Conservation (phyloP, 2,888 invertebrate genomes). For the Automeris io region DNA sequence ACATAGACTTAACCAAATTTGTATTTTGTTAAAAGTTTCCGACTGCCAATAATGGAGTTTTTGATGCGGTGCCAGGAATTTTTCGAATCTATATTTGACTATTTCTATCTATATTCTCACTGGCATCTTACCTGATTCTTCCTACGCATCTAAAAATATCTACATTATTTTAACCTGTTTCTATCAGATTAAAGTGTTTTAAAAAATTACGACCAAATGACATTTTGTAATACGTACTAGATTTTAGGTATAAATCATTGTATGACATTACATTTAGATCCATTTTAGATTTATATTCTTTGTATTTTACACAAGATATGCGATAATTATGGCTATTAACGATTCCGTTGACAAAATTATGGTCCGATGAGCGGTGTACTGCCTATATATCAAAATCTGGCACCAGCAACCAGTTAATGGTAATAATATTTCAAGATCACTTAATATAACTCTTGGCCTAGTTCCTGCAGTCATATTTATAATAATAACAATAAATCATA, state of each 20-base stretch:
- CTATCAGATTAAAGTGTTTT: too few relatives aligned
- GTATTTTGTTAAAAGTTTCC: too few relatives aligned
- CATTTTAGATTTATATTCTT: too few relatives aligned
- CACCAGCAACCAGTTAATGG: conserved; percentile 45
- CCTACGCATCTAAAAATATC: conserved; percentile 55
- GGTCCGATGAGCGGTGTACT: conserved; percentile 16
- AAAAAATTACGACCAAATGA: too few relatives aligned
- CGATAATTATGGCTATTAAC: too few relatives aligned
- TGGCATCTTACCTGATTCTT: conserved; percentile 21
- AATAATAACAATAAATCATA: conserved; percentile 63
- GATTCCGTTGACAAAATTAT: too few relatives aligned
- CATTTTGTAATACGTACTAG: too few relatives aligned
- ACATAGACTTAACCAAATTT: too few relatives aligned
- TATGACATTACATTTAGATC: too few relatives aligned
- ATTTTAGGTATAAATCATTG: too few relatives aligned
- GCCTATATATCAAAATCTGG: conserved; percentile 45
- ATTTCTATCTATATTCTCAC: conserved; percentile 13
- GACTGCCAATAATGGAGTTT: conserved; percentile 24
- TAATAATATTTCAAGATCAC: conserved; percentile 57
- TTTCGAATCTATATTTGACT: conserved; percentile 18
- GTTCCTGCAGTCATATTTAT: conserved; percentile 54
- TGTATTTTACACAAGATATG: too few relatives aligned
- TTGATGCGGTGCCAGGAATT: conserved; percentile 26
- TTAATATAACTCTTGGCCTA: conserved; percentile 54
- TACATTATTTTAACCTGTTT: conserved; percentile 30